Percentiles rank a stretch among this genome's conserved stretches.
Evolutionary conservation across 2,113 vertebrate genomes (phyloP).

Genomic region (Rhizomys pruinosus): DNA sequence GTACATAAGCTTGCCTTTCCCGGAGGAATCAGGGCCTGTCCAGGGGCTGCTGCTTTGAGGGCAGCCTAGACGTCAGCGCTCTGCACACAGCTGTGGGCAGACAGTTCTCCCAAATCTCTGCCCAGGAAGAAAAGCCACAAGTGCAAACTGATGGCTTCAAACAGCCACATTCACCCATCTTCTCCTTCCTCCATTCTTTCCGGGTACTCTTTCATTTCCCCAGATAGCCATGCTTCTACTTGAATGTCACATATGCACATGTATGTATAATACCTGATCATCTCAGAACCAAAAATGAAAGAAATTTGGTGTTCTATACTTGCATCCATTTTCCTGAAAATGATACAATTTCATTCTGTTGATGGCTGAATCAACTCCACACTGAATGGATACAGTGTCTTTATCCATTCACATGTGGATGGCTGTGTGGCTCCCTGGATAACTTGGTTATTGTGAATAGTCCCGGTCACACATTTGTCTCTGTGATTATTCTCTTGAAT

Average conservation of each 20-base stretch:
- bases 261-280: no score
- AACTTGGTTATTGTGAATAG: not conserved
- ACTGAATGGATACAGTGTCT: not conserved
- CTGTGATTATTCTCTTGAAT: not conserved
- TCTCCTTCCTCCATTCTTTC: not conserved
- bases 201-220: no score
- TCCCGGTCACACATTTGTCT: not conserved
- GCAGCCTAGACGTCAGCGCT: rapidly evolving
- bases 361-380: not conserved
- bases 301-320: not conserved
- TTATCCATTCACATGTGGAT: no score
- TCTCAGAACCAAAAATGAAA: not conserved
- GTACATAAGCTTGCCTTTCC: not conserved
- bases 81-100: rapidly evolving
- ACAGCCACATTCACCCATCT: no score
- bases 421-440: not conserved
- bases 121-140: rapidly evolving
- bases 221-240: not conserved
- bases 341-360: not conserved
- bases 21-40: not conserved
- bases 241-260: rapidly evolving
- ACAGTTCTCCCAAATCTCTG: not conserved
- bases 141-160: rapidly evolving
- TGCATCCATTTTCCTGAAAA: no score
- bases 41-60: rapidly evolving